These are phyloP conservation scores for Brachyptera risi DNA, from an alignment of 2,888 invertebrate species.

Conservation along the genomic window DNA sequence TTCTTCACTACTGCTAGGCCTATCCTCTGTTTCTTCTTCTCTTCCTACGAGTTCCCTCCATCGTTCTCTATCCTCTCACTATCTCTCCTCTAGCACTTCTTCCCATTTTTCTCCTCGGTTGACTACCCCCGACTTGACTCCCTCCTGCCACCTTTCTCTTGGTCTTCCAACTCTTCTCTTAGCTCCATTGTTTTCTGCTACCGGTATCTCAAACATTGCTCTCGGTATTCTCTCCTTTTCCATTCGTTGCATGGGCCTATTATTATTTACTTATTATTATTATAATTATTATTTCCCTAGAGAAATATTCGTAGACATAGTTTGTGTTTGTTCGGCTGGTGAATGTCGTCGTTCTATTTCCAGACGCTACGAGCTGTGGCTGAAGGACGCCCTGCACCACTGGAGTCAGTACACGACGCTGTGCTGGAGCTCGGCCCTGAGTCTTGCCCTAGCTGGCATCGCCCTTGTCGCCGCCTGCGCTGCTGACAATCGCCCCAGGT, in stretches of 20 bases:
- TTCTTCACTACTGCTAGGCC: no score
- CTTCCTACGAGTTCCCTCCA: no score
- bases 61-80: no score
- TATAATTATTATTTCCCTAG: neutral
- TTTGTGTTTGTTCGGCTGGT: slow-evolving; percentile 49
- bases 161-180: no score
- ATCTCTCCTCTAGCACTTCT: no score
- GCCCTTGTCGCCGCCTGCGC: slow-evolving; percentile 50
- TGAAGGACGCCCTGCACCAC: slow-evolving; percentile 52
- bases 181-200: no score
- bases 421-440: slow-evolving; percentile 60
- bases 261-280: slow-evolving; percentile 25
- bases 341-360: slow-evolving; percentile 42
- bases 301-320: slow-evolving; percentile 45
- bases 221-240: neutral
- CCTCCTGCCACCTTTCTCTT: no score
- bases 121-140: no score
- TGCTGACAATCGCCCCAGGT: slow-evolving; percentile 37
- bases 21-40: no score
- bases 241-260: slow-evolving; percentile 44
- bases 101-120: no score
- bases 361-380: slow-evolving; percentile 47
- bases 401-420: slow-evolving; percentile 59
- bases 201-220: no score
- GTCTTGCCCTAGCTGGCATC: slow-evolving; percentile 52